Base-by-base conservation (phyloP, 2,888 invertebrate genomes). In the Rapana venosa region DNA sequence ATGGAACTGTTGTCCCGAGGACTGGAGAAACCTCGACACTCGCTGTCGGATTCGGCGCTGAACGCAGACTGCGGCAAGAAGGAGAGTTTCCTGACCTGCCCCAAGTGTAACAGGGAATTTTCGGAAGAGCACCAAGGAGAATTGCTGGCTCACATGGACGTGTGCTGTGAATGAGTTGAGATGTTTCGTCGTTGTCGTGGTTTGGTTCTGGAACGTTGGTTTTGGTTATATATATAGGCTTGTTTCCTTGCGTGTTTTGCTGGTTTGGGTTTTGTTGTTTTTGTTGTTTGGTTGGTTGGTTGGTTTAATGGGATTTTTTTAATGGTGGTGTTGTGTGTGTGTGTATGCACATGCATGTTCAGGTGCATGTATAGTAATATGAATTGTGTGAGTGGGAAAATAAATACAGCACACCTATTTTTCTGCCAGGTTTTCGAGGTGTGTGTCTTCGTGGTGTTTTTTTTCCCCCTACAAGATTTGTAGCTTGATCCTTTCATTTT, bases 111-210 rank as follows among this genome's bases (percentile, higher is more conserved):
- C 58, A 93, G 93, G 81, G 93, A 93, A 61, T 95, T 93, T 92
- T 90, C 91, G 1, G 91, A 92, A 22, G 93, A 92, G 26, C 91
- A 93, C 79, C 94, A 94, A 74, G 91, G 90, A 13, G 93, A 94
- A 77, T 90, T 94, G 61, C 66, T 94, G 30, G 93, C 93, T 70
- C 95, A 95, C 90, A 93, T 95, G 90, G 94, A 95, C 36, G 83
- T 90, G 13, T 95, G 95, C 91, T 93, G 93, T 92, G 93, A 94
- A 90, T 93, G 77, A 90, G 17, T 79, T 35, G 47, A 47, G 47
- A 47, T 8, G 47, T 47, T 47, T 47, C 11, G 11, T 66, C 2
- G 26, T 66, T 26, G 20, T 61, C 17, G 20, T 66, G 20, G 2
- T 66, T 26, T 26, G 1, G 66, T 66, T 66, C 13, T 66, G 47